A percentile compares a stretch with the other conserved stretches of the same genome.
Conservation (phyloP, 2,797 vertebrate genomes). For the Gephyroberyx darwinii region DNA sequence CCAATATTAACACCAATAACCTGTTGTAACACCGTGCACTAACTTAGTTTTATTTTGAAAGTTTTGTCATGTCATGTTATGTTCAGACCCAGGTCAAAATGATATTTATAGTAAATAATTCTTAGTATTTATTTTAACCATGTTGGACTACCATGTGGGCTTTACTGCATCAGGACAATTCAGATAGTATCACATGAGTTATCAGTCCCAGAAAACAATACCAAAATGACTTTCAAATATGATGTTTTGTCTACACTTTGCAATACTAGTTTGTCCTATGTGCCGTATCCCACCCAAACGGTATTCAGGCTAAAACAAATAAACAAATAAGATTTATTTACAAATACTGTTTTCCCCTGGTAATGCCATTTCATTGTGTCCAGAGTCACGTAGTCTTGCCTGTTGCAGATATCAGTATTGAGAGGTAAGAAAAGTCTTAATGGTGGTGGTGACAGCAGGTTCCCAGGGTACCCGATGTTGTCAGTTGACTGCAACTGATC, state of each 20-base stretch:
- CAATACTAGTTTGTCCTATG: background rate
- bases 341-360: background rate
- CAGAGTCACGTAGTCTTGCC: background rate
- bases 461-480: background rate
- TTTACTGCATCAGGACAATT: no score
- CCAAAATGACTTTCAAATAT: no score
- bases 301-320: background rate
- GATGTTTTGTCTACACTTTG: background rate
- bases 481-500: background rate
- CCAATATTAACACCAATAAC: slow-evolving; percentile 1
- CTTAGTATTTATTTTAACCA: no score
- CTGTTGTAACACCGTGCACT: background rate
- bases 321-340: no score
- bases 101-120: background rate
- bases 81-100: slow-evolving; percentile 8
- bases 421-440: no score
- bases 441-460: background rate
- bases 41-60: background rate
- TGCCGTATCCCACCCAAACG: background rate
- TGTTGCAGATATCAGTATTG: no score
- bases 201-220: no score
- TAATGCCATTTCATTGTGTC: background rate
- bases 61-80: slow-evolving; percentile 4
- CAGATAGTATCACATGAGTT: no score
- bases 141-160: no score